Base-by-base conservation (phyloP, 2,113 vertebrate genomes). In the Gymnarchus niloticus region DNA sequence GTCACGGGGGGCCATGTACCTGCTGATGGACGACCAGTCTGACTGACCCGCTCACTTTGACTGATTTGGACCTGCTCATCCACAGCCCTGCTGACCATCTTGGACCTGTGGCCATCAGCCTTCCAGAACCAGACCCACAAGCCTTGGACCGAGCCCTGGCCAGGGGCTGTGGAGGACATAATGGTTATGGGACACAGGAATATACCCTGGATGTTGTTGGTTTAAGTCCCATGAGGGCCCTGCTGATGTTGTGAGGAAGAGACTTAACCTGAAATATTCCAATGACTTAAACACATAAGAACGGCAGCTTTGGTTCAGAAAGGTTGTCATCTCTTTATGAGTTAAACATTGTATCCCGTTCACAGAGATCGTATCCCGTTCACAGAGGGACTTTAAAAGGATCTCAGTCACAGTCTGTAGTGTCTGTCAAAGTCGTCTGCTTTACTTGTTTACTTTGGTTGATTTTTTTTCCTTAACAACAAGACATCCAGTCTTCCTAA, bases 391-490 rank as follows among this genome's bases (percentile, higher is more conserved):
- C 41, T 8, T 65, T 77, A 46, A 46, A 5, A 14, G 19, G 33
- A 14, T 44, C 73, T 19, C 19, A 44, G 73, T 23, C 65, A 33
- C 56, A 19, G 1, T 6, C 56, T 19, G 19, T 23, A 28, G 9
- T 41, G 33, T 19, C 23, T 37, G 37, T 23, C 9, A 77, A 8
- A 6, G 37, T 77, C 6, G 7, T 2, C 9, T 7, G 10, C 48
- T 52, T 81, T 82, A 25, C 48, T 56, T 82, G 51, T 51, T 82
- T 51, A 54, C 82, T 23, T 59, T 46, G n/a, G 8, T 57, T 37
- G 61, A 28, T 57, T 57, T 83, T 56, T 37, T 21, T 84, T 65
- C 44, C 33, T 48, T 84, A 49, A 84, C 52, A 84, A 65, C 19
- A 49, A 61, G 83, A 3, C n/a, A 2, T 84, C 44, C 25, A 23